Base-by-base conservation (phyloP, 1,140 invertebrate species). In the Cherax quadricarinatus region DNA sequence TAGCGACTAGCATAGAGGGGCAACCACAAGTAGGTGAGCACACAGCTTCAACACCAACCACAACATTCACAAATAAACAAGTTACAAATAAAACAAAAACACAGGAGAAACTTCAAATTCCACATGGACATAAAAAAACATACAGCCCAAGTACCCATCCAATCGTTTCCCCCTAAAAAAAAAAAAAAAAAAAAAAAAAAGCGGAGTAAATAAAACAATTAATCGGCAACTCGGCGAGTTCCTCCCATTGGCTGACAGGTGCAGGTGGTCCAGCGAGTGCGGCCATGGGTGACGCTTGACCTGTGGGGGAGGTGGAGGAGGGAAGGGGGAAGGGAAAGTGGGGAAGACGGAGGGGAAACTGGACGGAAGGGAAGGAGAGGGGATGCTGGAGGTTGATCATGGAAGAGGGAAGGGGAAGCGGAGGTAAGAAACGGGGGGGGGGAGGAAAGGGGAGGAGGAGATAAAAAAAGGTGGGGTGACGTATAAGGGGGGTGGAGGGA, bases 161-260 rank as follows among this genome's bases (percentile, higher is more conserved):
- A 49, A 70, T 85, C 57, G 30, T 24, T 16, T 48, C n/a, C 6
- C 10, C 6, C 10, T 70, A 85, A 66, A 70, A 70, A 30, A 85
- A 70, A 85, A n/a, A n/a, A 82, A 82, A 82, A 21, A n/a, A n/a
- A n/a, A n/a, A n/a, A 12, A 21, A 82, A 82, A 82, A 82, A 21
- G 16, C 5, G 24, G 2, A 41, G 12, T 53, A 57, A 51, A 73
- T 87, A 78, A 88, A 80, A 88, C 75, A 62, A 80, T 78, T 80
- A 78, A 57, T 21, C 62, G 86, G 86, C 75, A 88, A 62, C 86
- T 88, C 86, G 51, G n/a, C 21, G 51, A 30, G 14, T 49, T 49
- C 57, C 73, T 88, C 86, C 78, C 51, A 88, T 88, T 88, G 86
- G 86, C 78, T 79, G 86, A 88, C 86, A 60, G 78, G 78, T 88